Evolutionary conservation across 2,888 invertebrate genomes (phyloP).

Genomic region (Dicranocentrus wangi): DNA sequence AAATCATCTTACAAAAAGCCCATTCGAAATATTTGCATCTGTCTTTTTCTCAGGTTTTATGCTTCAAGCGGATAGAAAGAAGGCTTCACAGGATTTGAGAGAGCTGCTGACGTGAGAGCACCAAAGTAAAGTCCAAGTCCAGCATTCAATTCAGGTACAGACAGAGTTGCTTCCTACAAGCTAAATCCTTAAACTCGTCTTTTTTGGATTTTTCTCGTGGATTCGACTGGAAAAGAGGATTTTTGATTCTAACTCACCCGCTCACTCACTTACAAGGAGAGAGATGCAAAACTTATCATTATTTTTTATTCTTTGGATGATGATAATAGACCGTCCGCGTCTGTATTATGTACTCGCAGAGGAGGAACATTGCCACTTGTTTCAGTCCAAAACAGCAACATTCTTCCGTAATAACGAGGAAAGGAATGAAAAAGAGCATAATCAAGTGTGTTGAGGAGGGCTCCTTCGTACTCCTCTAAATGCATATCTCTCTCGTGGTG

Average conservation of each 20-base stretch:
- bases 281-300: not conserved
- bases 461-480: not conserved
- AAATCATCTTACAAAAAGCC: no score
- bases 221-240: conserved; percentile 24
- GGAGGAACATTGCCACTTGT: conserved; percentile 1
- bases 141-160: no score
- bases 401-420: conserved; percentile 1
- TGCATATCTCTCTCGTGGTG: no score
- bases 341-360: no score
- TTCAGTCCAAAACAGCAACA: conserved; percentile 1
- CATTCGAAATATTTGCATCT: conserved; percentile 6
- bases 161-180: conserved; percentile 17
- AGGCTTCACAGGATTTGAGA: no score
- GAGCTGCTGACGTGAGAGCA: no score
- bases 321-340: not conserved
- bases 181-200: conserved; percentile 35
- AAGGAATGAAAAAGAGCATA: conserved; percentile 15
- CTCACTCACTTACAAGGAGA: no score
- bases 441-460: conserved; percentile 4
- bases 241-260: no score
- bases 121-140: no score
- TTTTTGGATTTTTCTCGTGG: conserved; percentile 30
- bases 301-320: not conserved
- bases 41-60: not conserved
- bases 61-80: not conserved